Evolutionary conservation across 2,888 invertebrate species (phyloP), one percentile per base, ranked within the genome.

Genomic region (Phalangium opilio): DNA sequence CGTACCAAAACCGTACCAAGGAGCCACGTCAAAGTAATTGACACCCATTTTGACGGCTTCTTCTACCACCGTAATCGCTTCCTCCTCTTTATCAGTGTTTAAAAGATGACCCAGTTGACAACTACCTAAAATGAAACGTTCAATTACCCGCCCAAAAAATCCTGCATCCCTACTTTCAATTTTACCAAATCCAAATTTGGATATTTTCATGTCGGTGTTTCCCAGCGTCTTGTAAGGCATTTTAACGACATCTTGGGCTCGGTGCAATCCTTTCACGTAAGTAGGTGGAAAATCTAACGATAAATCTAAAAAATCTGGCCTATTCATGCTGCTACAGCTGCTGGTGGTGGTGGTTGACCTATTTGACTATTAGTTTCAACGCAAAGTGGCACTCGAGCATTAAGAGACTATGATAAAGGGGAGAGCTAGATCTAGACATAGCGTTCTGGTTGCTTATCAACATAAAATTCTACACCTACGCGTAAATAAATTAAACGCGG

Each of bases 11-110:
- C 93, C 93, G 62, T 93, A 93, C 79, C 79, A 93, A 0, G 89
- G 89, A 0, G 82, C 83, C 0, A 89, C 90, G 63, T 95, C 93
- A 49, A 95, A 76, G 60, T 84, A 87, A 69, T 95, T 95, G 15
- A 95, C 73, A 5, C 91, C 93, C 35, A 70, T 71, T 61, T 75
- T 78, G 2, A 93, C 63, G 0, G 82, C 80, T 56, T 76, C 70
- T 44, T 73, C 73, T 34, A 93, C 72, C 1, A 85, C 75, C 47
- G 73, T 67, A 44, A 81, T 73, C 35, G 78, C 78, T 55, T 79
- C 78, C 20, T 73, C 69, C 57, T 83, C 52, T 41, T 80, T 72
- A 17, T 36, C n/a, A 2, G 42, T 48, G 11, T 39, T 33, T 20
- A 47, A 43, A n/a, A 34, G 17, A 12, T 42, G 5, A 27, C 43